Conservation (phyloP, 2,888 invertebrate species). For the Cephus runcator region DNA sequence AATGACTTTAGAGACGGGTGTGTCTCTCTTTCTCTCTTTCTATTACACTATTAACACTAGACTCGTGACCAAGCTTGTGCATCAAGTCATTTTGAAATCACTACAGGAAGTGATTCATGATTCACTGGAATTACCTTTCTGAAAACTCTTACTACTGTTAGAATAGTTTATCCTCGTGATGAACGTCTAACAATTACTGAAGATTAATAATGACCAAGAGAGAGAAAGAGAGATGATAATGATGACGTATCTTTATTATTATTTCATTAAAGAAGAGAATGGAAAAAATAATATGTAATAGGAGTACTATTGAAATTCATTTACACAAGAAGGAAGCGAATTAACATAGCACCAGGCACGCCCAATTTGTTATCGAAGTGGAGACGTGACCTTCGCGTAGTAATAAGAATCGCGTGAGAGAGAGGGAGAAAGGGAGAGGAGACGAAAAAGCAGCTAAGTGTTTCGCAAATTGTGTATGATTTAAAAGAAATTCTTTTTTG, state of each 20-base stretch:
- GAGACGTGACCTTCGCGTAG: too few species aligned
- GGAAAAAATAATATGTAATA: too few species aligned
- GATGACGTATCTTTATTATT: too few species aligned
- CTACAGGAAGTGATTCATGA: neutral
- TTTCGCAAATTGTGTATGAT: neutral
- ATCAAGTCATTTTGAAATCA: neutral
- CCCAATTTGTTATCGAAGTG: too few species aligned
- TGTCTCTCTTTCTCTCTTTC: neutral
- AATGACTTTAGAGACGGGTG: neutral
- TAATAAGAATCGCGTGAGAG: neutral
- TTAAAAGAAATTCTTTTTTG: neutral
- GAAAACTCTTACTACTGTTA: neutral
- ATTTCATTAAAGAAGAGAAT: too few species aligned
- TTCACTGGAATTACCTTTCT: neutral
- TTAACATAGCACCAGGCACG: too few species aligned
- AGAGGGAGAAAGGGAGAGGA: too few species aligned
- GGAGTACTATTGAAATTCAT: too few species aligned
- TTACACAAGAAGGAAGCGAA: too few species aligned
- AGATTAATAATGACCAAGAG: neutral
- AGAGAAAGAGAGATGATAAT: too few species aligned
- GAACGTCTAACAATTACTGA: neutral
- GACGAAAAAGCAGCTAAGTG: neutral
- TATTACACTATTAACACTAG: neutral
- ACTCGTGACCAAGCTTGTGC: neutral
- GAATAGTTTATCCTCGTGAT: neutral